Base-by-base conservation (phyloP, 2,113 vertebrate genomes). In the Acanthisitta chloris region DNA sequence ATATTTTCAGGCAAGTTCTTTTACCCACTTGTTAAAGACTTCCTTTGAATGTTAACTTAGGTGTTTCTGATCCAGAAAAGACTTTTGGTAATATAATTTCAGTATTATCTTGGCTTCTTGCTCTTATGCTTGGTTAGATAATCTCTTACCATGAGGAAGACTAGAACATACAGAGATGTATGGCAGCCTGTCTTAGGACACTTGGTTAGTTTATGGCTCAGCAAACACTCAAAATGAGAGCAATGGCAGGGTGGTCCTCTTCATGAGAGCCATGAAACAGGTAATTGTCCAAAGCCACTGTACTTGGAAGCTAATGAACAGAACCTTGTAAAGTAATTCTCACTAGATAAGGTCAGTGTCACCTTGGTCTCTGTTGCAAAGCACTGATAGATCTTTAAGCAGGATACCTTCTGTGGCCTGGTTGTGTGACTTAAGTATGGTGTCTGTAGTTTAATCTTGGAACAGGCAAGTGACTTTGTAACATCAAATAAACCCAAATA, bases 351-450 rank as follows among this genome's bases (percentile, higher is more conserved):
- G 80, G 49, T 57, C 54, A 73, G 28, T 62, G 67, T 73, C 80
- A 73, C 80, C 52, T 72, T 78, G 59, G 18, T 78, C 49, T 38
- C 34, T 31, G 34, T 54, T 79, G 67, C 61, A 36, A 67, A 36
- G 65, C 3, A 0, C 57, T 40, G 51, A 6, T 5, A 10, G 49
- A 20, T 58, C 29, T 90, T 43, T 10, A 28, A 26, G 52, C 13
- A 3, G 16, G 14, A 36, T 26, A 13, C 10, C 29, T 78, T 49
- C 69, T 14, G 11, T 88, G 87, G 61, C 69, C 45, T 33, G 45
- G 6, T 16, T 2, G 2, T 3, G 5, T 66, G 33, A n/a, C 2
- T 0, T 7, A 59, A 67, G 23, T 21, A 7, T 2, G 2, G 4
- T 28, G 17, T 36, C 59, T 55, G 8, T 10, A 16, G 21, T 23